A percentile compares a stretch with the other conserved stretches of the same genome.
Evolutionary conservation across 1,140 invertebrate genomes (phyloP).

Genomic region (Apolygus lucorum): DNA sequence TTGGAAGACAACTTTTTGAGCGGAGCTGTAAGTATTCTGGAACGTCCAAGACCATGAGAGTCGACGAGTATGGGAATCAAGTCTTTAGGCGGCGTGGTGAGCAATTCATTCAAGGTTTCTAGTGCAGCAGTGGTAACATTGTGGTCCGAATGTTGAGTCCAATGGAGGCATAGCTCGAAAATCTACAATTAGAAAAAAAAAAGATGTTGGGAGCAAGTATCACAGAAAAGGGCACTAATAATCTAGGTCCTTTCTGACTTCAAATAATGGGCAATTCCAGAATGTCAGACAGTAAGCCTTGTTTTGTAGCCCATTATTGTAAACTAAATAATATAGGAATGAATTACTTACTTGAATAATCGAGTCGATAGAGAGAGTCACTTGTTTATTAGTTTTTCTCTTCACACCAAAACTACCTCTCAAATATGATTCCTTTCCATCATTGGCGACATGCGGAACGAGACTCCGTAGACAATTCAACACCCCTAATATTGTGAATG

Average conservation of each 20-base stretch:
- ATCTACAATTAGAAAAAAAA: too few species aligned
- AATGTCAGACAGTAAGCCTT: too few species aligned
- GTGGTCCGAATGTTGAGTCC: constrained; percentile 61
- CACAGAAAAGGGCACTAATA: too few species aligned
- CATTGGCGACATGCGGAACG: constrained; percentile 45
- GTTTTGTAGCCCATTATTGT: too few species aligned
- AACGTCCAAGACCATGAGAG: constrained; percentile 45
- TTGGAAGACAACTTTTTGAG: constrained; percentile 29
- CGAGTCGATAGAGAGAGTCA: constrained; percentile 24
- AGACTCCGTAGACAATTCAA: constrained; percentile 55
- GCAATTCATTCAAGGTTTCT: constrained; percentile 66
- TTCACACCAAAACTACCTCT: constrained; percentile 41
- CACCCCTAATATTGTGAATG: constrained; percentile 50
- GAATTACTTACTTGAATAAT: constrained; percentile 21
- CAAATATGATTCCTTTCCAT: constrained; percentile 30
- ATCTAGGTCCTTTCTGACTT: too few species aligned
- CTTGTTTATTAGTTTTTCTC: constrained; percentile 19
- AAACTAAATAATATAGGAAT: neutral
- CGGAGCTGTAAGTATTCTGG: constrained; percentile 36
- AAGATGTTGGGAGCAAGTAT: too few species aligned
- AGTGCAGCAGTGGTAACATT: constrained; percentile 75
- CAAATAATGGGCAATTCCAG: too few species aligned
- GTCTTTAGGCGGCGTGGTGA: constrained; percentile 54
- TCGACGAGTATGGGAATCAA: constrained; percentile 51
- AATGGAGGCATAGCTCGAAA: constrained; percentile 71